Conservation (phyloP, 2,797 vertebrate species). For the Ciconia nigra region DNA sequence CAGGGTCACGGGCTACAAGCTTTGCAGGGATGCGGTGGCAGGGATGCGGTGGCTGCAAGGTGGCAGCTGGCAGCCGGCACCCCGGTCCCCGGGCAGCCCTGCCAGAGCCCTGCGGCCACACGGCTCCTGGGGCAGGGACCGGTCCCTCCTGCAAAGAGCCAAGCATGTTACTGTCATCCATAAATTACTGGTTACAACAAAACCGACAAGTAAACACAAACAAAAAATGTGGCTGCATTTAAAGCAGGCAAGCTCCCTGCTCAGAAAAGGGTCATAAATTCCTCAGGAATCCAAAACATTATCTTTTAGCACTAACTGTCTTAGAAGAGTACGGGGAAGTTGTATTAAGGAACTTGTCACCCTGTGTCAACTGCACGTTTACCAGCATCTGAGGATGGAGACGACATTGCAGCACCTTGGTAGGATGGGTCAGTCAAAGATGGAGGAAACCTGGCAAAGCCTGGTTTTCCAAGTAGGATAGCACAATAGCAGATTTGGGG, state of each 20-base stretch:
- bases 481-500: not conserved
- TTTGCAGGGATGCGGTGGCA: not conserved
- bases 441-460: not conserved
- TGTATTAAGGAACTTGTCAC: not conserved
- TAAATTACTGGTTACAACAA: not conserved
- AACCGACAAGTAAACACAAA: not conserved
- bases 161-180: fast-evolving
- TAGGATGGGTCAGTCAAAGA: not conserved
- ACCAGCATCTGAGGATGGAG: not conserved
- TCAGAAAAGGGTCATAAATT: not conserved
- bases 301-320: not conserved
- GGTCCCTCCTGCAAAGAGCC: not conserved
- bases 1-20: not conserved
- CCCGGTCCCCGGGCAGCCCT: not conserved
- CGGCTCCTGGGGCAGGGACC: not conserved
- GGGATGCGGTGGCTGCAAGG: not conserved
- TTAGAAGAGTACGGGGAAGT: fast-evolving
- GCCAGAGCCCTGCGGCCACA: fast-evolving
- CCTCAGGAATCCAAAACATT: not conserved
- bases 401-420: not conserved
- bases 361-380: not conserved
- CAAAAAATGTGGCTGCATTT: not conserved
- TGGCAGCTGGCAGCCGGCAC: not conserved
- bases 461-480: not conserved
- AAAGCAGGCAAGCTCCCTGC: not conserved